These are phyloP conservation scores for Sepiola atlantica DNA, from an alignment of 2,888 invertebrate species.

Conservation along the genomic window DNA sequence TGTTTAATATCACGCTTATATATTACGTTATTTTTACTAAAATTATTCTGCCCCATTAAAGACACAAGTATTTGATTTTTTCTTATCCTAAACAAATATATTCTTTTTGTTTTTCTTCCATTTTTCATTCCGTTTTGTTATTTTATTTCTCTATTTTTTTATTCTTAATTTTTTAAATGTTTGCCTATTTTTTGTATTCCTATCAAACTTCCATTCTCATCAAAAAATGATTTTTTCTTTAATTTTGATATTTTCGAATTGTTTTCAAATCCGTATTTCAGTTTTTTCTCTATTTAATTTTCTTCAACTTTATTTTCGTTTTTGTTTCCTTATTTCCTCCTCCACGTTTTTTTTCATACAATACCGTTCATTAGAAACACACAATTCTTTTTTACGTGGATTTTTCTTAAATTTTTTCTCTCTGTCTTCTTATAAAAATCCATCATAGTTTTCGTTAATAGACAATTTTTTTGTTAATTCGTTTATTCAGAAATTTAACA, in stretches of 20 bases:
- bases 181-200: too few relatives aligned
- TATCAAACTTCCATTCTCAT: too few relatives aligned
- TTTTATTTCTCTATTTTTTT: neutral
- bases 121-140: neutral
- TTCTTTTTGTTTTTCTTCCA: neutral
- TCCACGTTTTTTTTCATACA: neutral
- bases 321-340: neutral
- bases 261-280: too few relatives aligned
- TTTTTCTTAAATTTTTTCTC: neutral
- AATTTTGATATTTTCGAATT: too few relatives aligned
- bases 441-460: neutral
- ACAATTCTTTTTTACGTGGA: neutral
- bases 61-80: too few relatives aligned
- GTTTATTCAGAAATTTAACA: neutral
- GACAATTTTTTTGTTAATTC: neutral
- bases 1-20: too few relatives aligned
- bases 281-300: neutral
- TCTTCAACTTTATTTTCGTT: neutral
- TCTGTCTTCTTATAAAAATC: neutral
- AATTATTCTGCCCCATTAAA: too few relatives aligned
- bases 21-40: too few relatives aligned
- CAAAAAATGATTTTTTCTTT: too few relatives aligned
- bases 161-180: neutral
- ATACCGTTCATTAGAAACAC: neutral
- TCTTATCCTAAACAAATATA: too few relatives aligned